Evolutionary conservation across 2,113 vertebrate species (phyloP), one percentile per base, ranked within the genome.

Genomic region (Apodemus sylvaticus): DNA sequence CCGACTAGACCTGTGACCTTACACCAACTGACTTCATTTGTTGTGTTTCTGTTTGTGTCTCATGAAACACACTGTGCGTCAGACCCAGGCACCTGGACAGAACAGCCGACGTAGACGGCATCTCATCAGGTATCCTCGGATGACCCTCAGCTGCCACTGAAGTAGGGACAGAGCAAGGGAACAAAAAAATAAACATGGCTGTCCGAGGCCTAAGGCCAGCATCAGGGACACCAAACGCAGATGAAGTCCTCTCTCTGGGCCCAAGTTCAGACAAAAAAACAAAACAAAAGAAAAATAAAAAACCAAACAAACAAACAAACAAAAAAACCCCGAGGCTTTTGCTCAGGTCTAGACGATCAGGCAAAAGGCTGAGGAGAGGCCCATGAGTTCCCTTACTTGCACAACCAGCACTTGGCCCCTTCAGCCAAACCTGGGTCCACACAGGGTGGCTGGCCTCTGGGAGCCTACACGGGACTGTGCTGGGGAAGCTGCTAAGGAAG

Each of bases 1-100:
- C 45, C 26, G 51, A 68, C 94, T 79, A 71, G 93, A 89, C 86
- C 96, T 94, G 82, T 96, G 96, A 96, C 97, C 97, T 96, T 93
- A 92, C 8, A 68, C 90, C 96, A 94, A 96, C 92, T 17, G 29
- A 94, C 83, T 97, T 93, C 78, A 36, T 91, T 94, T 71, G 79
- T 85, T 96, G 93, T 86, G 90, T 66, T 94, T 94, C 91, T 90
- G 92, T 79, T 62, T 77, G 66, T 79, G 78, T 85, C 78, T 31
- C 55, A 34, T 0, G 36, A 68, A 91, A 94, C 93, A n/a, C 42
- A 78, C 12, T 71, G 34, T 0, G 1, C 13, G 8, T 62, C 86
- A 95, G 91, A 34, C 12, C n/a, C n/a, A 3, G n/a, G 48, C 45
- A 22, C 20, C 22, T 7, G 36, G 62, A 68, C 9, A 2, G 6